These are phyloP conservation scores for Brachionichthys hirsutus DNA, from an alignment of 2,113 vertebrate genomes.

Conservation along the genomic window DNA sequence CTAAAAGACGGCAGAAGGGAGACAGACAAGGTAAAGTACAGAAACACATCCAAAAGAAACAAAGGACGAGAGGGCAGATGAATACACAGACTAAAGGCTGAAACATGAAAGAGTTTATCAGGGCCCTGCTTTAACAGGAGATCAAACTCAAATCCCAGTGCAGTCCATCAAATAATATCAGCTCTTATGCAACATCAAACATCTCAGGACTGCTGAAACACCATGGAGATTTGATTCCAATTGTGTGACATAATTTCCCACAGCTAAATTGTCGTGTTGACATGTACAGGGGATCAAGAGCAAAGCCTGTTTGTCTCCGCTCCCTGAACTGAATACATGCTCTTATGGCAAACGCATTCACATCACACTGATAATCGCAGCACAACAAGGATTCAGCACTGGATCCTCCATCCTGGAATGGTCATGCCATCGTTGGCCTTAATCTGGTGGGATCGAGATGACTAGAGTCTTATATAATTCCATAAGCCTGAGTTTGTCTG, in stretches of 20 bases:
- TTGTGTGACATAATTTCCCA: constrained; percentile 50
- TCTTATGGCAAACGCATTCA: constrained; percentile 36
- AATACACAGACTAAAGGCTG: constrained; percentile 14
- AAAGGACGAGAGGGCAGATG: not conserved
- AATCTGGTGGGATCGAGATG: constrained; percentile 62
- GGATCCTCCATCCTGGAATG: constrained; percentile 43
- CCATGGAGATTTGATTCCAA: constrained; percentile 46
- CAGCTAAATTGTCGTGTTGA: constrained; percentile 42
- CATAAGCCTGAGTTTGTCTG: constrained; percentile 60
- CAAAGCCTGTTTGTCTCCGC: constrained; percentile 39
- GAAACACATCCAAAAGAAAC: not conserved
- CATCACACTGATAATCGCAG: constrained; percentile 35
- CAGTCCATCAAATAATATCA: constrained; percentile 42
- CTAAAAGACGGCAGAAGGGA: constrained; percentile 60
- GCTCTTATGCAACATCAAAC: constrained; percentile 49
- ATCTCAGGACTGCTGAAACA: constrained; percentile 35
- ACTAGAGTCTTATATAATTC: constrained; percentile 68
- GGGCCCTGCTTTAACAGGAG: constrained; percentile 29
- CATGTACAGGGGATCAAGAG: constrained; percentile 55
- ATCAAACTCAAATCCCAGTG: constrained; percentile 29
- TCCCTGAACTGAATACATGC: constrained; percentile 42
- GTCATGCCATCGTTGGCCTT: constrained; percentile 40
- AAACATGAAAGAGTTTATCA: constrained; percentile 27
- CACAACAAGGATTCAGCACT: constrained; percentile 32
- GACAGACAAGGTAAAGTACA: constrained; percentile 2